Conservation (phyloP, 2,888 invertebrate genomes). For the Agonopterix subpropinquella region DNA sequence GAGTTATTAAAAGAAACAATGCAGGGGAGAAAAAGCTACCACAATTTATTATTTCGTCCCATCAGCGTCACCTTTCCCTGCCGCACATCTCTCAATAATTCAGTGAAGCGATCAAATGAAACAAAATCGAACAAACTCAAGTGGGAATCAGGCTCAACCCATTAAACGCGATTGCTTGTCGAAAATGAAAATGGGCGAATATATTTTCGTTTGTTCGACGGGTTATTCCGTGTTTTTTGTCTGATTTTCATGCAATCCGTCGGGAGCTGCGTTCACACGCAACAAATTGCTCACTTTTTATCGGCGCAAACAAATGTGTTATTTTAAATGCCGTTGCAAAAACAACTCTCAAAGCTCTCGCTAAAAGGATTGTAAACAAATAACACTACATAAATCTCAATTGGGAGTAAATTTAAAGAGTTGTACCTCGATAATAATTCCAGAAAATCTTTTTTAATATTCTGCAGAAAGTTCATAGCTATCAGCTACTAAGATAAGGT, state of each 20-base stretch:
- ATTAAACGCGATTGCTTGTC: constrained; percentile 70
- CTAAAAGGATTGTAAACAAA: background rate
- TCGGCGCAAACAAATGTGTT: background rate
- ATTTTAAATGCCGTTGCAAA: background rate
- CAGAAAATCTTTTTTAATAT: background rate
- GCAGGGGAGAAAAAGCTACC: background rate
- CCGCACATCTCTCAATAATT: constrained; percentile 44
- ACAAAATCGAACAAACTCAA: constrained; percentile 66
- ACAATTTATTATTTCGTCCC: constrained; percentile 3
- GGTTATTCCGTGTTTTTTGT: constrained; percentile 51
- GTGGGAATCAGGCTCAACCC: constrained; percentile 65
- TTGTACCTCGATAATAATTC: background rate
- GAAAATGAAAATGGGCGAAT: constrained; percentile 67
- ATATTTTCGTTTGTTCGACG: constrained; percentile 61
- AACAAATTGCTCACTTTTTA: constrained; percentile 61
- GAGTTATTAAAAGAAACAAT: too few relatives aligned
- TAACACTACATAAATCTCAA: background rate
- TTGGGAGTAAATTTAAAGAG: background rate
- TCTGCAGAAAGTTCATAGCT: background rate
- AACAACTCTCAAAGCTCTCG: too few relatives aligned
- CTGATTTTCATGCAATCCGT: constrained; percentile 61
- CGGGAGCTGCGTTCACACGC: constrained; percentile 57
- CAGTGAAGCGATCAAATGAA: constrained; percentile 55
- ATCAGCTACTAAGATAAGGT: constrained; percentile 1
- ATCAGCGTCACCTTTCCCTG: constrained; percentile 11